Base-by-base conservation (phyloP, 1,140 invertebrate genomes). In the Gonioctena quinquepunctata region DNA sequence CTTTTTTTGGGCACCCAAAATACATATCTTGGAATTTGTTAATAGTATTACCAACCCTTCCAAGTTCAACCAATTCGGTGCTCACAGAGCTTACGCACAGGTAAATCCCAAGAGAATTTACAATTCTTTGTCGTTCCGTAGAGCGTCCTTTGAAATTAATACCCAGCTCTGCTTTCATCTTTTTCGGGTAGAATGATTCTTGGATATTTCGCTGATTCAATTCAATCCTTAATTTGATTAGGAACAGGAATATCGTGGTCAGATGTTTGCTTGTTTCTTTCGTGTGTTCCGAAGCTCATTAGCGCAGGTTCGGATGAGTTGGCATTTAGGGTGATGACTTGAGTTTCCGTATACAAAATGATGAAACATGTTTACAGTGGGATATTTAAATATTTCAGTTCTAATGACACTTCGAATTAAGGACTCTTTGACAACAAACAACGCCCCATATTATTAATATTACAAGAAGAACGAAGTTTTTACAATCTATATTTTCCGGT, bases 11-110 rank as follows among this genome's bases (percentile, higher is more conserved):
- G n/a, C n/a, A n/a, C n/a, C n/a, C n/a, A n/a, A n/a, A n/a, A n/a
- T n/a, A n/a, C n/a, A n/a, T n/a, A n/a, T n/a, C n/a, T n/a, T n/a
- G n/a, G n/a, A n/a, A n/a, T n/a, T n/a, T n/a, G n/a, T n/a, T n/a
- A n/a, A n/a, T n/a, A 96, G 96, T 85, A 90, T 99, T 79, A 90
- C 99, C 78, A 98, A 96, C 88, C 96, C 97, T 66, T 96, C 98
- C 87, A 94, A 98, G 82, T 95, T 98, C 87, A 96, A 96, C 86
- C 96, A 97, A 85, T 96, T 96, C 82, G 94, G 94, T 80, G 91
- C 94, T 82, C 96, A 96, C 84, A 92, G 94, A 80, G 92, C 95
- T 78, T 97, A 96, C 85, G 93, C 94, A 83, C 95, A 96, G 89
- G 94, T 96, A 85, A 85, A 54, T 54, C 52, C 18, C 52, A 54